These are phyloP conservation scores for Ectemnius continuus DNA, from an alignment of 2,888 invertebrate species.

Conservation along the genomic window DNA sequence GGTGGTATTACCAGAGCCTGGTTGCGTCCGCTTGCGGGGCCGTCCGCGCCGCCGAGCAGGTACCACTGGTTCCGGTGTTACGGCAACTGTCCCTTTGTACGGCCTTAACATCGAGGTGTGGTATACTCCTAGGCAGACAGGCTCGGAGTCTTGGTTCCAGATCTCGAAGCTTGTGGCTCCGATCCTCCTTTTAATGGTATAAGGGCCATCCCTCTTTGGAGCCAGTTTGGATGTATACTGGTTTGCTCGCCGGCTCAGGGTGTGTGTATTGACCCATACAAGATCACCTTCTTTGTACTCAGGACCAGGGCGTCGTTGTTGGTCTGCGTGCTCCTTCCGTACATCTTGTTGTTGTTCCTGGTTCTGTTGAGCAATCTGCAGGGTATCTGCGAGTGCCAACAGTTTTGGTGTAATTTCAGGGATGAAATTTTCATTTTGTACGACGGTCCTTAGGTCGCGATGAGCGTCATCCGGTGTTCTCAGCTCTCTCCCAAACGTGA, in stretches of 20 bases:
- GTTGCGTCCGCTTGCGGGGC: neutral
- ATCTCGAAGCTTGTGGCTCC: neutral
- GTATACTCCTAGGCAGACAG: neutral
- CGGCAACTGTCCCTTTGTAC: neutral
- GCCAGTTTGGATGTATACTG: neutral
- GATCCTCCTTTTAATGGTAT: neutral
- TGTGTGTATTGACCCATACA: conserved; percentile 5
- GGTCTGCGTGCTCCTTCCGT: neutral
- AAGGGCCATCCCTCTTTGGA: conserved; percentile 8
- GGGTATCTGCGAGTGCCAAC: neutral
- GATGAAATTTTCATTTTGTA: conserved; percentile 7
- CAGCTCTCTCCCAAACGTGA: conserved; percentile 71
- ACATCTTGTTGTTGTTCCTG: conserved; percentile 9
- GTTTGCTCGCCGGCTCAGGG: neutral
- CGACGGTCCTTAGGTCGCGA: neutral
- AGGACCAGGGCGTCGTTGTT: neutral
- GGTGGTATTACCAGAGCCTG: too few species aligned
- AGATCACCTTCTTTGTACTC: conserved; percentile 14
- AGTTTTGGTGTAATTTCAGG: conserved; percentile 14
- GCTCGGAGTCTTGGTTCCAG: neutral
- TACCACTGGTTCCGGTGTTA: neutral
- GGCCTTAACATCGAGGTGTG: neutral
- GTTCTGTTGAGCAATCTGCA: neutral
- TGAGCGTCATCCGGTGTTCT: conserved; percentile 40
- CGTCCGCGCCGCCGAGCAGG: neutral